phyloP scores from a whole-genome alignment of 2,113 vertebrate genomes.

The Gymnogyps californianus region DNA sequence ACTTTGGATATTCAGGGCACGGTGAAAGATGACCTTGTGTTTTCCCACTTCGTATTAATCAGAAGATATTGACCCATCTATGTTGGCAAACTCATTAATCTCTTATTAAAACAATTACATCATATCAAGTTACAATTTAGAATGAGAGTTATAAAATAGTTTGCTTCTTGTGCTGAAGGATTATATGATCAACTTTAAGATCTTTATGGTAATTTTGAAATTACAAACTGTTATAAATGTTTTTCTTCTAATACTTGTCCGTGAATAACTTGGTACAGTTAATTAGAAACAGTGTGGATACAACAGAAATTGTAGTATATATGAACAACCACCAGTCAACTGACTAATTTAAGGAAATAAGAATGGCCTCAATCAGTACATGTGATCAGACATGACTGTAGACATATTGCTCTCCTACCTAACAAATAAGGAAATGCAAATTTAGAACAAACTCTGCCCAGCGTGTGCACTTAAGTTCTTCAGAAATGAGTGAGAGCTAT shows the following conservation, averaged over 20 bases:
- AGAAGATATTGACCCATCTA: background rate
- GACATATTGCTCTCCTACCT: background rate
- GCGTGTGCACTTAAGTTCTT: background rate
- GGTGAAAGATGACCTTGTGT: background rate
- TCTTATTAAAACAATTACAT: background rate
- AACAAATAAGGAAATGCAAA: background rate
- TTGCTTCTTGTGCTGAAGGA: background rate
- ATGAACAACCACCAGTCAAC: background rate
- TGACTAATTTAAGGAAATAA: background rate
- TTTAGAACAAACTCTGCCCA: background rate
- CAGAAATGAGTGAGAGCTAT: background rate
- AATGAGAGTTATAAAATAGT: background rate
- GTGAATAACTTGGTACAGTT: background rate
- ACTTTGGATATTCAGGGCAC: background rate
- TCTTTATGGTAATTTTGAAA: background rate
- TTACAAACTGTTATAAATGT: background rate
- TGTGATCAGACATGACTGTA: background rate
- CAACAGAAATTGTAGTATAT: background rate
- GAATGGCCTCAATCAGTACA: background rate
- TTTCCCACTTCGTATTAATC: background rate
- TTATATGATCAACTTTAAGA: background rate
- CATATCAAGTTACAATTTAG: background rate
- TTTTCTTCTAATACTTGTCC: background rate
- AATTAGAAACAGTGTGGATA: background rate
- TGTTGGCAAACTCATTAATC: background rate